These are phyloP conservation scores for Calliopum simillimum DNA, from an alignment of 2,888 invertebrate species.

Conservation along the genomic window DNA sequence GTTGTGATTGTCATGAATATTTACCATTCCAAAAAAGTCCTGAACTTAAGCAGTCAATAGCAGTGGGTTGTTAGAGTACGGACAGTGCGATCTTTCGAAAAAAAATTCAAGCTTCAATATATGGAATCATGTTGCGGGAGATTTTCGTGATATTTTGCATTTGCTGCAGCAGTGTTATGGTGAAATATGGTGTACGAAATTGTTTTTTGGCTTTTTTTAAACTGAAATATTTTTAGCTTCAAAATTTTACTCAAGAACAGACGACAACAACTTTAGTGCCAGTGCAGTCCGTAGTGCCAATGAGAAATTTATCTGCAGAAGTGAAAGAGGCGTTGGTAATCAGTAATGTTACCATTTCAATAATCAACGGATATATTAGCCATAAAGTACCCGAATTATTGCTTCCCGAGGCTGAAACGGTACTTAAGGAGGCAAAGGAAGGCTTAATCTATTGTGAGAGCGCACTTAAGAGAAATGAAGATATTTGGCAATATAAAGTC, in stretches of 20 bases:
- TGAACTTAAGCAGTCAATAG: too few relatives aligned
- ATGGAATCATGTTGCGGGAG: background rate
- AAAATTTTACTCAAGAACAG: background rate
- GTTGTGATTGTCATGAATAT: too few relatives aligned
- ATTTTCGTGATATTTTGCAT: background rate
- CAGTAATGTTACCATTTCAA: slow-evolving; percentile 29
- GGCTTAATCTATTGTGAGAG: slow-evolving; percentile 40
- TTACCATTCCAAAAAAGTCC: too few relatives aligned
- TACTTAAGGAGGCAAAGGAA: slow-evolving; percentile 35
- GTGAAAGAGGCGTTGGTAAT: slow-evolving; percentile 40
- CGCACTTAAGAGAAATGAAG: slow-evolving; percentile 16
- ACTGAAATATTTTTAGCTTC: background rate
- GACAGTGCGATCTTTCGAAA: too few relatives aligned
- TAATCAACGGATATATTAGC: slow-evolving; percentile 34
- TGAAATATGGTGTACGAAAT: background rate
- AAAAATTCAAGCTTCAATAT: too few relatives aligned
- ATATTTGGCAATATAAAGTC: slow-evolving; percentile 43
- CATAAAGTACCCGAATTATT: slow-evolving; percentile 38
- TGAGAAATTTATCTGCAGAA: background rate
- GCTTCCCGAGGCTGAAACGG: slow-evolving; percentile 33
- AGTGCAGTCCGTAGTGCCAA: background rate
- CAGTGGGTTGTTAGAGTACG: too few relatives aligned
- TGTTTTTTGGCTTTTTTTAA: background rate
- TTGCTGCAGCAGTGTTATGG: background rate
- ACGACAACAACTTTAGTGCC: too few relatives aligned